Base-by-base conservation (phyloP, 2,888 invertebrate species). In the Microplitis deprimator region DNA sequence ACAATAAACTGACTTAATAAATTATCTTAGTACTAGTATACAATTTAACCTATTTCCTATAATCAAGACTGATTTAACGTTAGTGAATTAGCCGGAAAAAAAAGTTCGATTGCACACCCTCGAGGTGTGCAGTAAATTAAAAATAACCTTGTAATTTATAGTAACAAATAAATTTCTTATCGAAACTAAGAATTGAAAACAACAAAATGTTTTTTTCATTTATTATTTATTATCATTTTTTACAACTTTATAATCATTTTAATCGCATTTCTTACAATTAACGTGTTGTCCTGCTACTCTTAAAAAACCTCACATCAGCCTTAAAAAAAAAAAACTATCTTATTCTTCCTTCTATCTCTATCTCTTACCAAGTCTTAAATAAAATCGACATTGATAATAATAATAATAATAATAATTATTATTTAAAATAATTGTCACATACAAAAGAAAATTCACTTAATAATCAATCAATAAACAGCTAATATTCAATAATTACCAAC, bases 401-500 rank as follows among this genome's bases (percentile, higher is more conserved):
- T 68, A 7, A 68, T 62, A 10, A 62, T n/a, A n/a, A 29, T 29
- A 29, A 29, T 29, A 29, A 29, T 68, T 3, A 68, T 62, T 10
- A 62, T n/a, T 62, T 62, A 20, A 62, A 62, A 62, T 62, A 20
- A 62, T 62, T 17, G 20, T 62, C 20, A 17, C 20, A 62, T 70
- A 64, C 38, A 73, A 73, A 67, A 77, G 59, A 70, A 40, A 39
- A 68, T 64, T 65, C 4, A 64, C 39, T 70, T 68, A 68, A 68
- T 16, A 75, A 64, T 50, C 5, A 50, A 50, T 10, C 13, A 50
- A 87, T 82, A 84, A 86, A 86, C 81, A 84, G 86, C 88, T 86
- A 87, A 88, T 87, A 87, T 50, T 50, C 20, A 50, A 6, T 6
- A 50, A 50, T 13, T 50, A 50, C 1, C 20, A 20, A 50, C 50